phyloP scores from a whole-genome alignment of 2,888 invertebrate genomes.

The Sturmia bella region DNA sequence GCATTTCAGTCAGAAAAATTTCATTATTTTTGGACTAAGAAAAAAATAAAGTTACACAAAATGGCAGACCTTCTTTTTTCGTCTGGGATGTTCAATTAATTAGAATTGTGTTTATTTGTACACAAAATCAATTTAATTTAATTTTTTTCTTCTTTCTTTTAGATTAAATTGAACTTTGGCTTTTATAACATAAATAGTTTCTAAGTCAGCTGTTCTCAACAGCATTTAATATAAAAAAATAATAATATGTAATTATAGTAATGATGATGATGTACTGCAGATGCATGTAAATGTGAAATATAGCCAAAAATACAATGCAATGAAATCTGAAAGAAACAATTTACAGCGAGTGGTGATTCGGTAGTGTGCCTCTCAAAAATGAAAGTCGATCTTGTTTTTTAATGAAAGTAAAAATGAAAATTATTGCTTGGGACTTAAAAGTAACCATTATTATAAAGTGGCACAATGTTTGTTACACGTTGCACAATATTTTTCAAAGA shows the following conservation, averaged over 20 bases:
- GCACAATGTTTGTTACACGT: conserved; percentile 78
- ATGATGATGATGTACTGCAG: conserved; percentile 12
- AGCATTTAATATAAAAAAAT: conserved; percentile 17
- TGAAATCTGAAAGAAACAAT: conserved; percentile 30
- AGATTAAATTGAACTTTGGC: conserved; percentile 64
- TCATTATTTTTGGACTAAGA: conserved; percentile 52
- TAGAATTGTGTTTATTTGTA: conserved; percentile 30
- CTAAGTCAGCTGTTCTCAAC: conserved; percentile 57
- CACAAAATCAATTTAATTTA: conserved; percentile 16
- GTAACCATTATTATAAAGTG: conserved; percentile 74
- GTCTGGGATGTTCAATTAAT: conserved; percentile 7
- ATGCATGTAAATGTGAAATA: conserved; percentile 27
- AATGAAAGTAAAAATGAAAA: conserved; percentile 23
- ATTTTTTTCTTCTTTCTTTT: background rate
- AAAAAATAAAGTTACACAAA: conserved; percentile 31
- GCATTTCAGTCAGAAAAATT: conserved; percentile 62
- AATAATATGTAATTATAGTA: conserved; percentile 37
- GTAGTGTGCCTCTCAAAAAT: conserved; percentile 38
- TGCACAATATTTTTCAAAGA: conserved; percentile 79
- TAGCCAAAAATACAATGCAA: conserved; percentile 39
- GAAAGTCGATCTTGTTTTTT: conserved; percentile 14
- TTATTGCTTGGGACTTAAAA: conserved; percentile 57
- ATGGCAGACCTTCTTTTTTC: conserved; percentile 11
- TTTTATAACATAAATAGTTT: conserved; percentile 47
- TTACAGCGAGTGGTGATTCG: conserved; percentile 10